Base-by-base conservation (phyloP, 2,797 vertebrate genomes). In the Lemur catta region DNA sequence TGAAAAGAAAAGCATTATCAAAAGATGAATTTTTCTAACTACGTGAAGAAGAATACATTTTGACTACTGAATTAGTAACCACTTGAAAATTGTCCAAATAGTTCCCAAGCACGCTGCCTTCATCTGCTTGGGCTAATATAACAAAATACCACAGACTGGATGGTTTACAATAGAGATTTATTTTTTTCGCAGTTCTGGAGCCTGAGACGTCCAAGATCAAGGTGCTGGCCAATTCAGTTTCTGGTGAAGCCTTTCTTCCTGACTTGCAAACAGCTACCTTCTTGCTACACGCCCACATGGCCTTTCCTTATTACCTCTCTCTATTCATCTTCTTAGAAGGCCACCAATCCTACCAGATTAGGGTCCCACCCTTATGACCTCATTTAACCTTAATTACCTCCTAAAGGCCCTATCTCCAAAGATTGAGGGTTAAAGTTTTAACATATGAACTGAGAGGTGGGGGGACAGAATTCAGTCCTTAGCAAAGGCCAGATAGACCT, bases 11-110 rank as follows among this genome's bases (percentile, higher is more conserved):
- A 79, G 26, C 7, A 87, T 84, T 89, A 81, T 79, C 22, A 79
- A 90, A 92, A 11, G 48, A 59, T 95, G 9, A 20, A 12, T 85
- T 93, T 92, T 81, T 69, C 33, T 87, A 96, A 33, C 33, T 94
- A 84, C 10, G 6, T 92, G 41, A 85, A 94, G 84, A 84, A 50
- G 38, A 85, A 33, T 55, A 41, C 5, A 67, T 89, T 93, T 92
- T 95, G 52, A 84, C 67, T 71, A 33, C n/a, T 89, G 28, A 89
- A 81, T 89, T 82, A 65, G 75, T 76, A 59, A 46, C n/a, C 63
- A 52, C 84, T 84, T 84, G 38, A 84, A 95, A 79, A 63, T 87
- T 84, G 50, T 43, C 20, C 55, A 76, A 46, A 79, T 88, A 67
- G 20, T 81, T 86, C 67, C 63, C 35, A 41, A 33, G 46, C 6